phyloP scores from a whole-genome alignment of 1,140 invertebrate species.

The Muscidifurax raptorellus region DNA sequence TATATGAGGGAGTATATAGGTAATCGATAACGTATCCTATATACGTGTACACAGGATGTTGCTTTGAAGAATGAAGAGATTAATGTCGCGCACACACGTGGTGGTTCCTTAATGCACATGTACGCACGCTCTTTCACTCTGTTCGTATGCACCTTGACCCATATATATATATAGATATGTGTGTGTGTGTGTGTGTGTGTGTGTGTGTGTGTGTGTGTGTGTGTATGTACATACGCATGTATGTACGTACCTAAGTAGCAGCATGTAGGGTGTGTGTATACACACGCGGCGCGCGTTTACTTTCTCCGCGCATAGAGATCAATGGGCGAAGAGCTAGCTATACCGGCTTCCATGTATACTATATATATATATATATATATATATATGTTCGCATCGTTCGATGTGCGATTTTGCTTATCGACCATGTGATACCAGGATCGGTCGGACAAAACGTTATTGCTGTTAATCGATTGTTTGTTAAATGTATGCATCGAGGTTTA shows the following conservation, averaged over 20 bases:
- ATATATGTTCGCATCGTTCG: too few species aligned
- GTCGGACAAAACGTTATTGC: too few species aligned
- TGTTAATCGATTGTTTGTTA: neutral
- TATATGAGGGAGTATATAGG: too few species aligned
- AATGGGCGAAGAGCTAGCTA: constrained; percentile 17
- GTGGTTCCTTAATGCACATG: neutral
- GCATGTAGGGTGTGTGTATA: neutral
- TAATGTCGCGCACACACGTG: neutral
- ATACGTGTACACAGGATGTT: too few species aligned
- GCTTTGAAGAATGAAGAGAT: too few species aligned
- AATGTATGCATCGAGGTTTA: neutral
- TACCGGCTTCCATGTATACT: too few species aligned
- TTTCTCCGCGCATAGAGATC: constrained; percentile 37
- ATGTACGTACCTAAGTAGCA: neutral
- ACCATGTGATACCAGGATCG: too few species aligned
- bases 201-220: too few species aligned
- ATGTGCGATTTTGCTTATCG: neutral
- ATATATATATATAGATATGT: constrained; percentile 35
- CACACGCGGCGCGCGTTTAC: neutral
- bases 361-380: too few species aligned
- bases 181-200: too few species aligned
- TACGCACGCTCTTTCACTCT: neutral
- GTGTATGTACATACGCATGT: too few species aligned
- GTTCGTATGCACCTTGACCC: constrained; percentile 37
- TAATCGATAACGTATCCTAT: too few species aligned